Evolutionary conservation across 2,888 invertebrate genomes (phyloP).

Genomic region (Nycteola revayana): DNA sequence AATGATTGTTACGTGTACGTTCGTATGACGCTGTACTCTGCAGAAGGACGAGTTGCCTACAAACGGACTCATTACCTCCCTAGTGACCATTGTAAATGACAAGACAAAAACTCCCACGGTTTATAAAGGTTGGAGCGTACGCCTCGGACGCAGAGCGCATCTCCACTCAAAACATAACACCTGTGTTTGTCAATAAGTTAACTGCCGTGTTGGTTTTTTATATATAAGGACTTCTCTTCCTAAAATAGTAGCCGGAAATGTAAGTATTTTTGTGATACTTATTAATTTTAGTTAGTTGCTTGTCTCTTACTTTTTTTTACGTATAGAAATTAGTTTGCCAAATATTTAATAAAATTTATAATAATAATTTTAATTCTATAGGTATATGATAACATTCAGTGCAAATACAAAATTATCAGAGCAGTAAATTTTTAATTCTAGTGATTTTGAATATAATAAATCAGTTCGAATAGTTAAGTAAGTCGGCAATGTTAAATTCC

Average conservation of each 20-base stretch:
- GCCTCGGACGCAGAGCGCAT: slow-evolving; percentile 71
- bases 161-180: slow-evolving; percentile 54
- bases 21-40: slow-evolving; percentile 54
- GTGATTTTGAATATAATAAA: too few species aligned
- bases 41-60: slow-evolving; percentile 75
- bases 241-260: not conserved
- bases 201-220: slow-evolving; percentile 12
- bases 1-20: slow-evolving; percentile 58
- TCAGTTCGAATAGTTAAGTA: too few species aligned
- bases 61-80: slow-evolving; percentile 77
- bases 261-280: not conserved
- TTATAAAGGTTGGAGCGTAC: slow-evolving; percentile 72
- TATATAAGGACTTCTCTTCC: not conserved
- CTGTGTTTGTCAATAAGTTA: slow-evolving; percentile 40
- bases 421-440: too few species aligned
- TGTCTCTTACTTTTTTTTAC: not conserved
- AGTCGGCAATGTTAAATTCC: too few species aligned
- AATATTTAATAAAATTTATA: too few species aligned
- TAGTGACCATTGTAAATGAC: slow-evolving; percentile 75
- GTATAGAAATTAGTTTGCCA: too few species aligned
- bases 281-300: not conserved
- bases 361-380: too few species aligned
- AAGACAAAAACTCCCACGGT: slow-evolving; percentile 79
- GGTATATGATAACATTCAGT: too few species aligned
- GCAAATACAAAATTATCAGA: too few species aligned